Evolutionary conservation across 2,888 invertebrate genomes (phyloP).

Genomic region (Amphipoea oculea): DNA sequence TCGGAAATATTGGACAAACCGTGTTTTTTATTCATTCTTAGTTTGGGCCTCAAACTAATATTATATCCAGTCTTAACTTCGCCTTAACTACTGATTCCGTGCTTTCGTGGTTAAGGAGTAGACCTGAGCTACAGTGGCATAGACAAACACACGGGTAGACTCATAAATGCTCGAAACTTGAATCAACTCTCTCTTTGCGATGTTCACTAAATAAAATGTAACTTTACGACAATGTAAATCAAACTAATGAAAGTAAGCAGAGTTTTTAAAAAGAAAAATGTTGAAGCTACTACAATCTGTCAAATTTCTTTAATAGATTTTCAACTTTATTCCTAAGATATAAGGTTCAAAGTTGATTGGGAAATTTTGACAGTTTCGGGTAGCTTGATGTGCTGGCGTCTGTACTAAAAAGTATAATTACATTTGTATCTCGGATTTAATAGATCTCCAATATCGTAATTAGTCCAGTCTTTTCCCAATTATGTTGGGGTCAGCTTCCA

Average conservation of each 20-base stretch:
- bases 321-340: too few relatives aligned
- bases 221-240: conserved; percentile 1
- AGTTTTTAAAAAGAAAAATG: conserved; percentile 4
- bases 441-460: background rate
- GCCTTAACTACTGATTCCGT: background rate
- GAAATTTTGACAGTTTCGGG: too few relatives aligned
- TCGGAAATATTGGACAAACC: too few relatives aligned
- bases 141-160: background rate
- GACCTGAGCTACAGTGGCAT: background rate
- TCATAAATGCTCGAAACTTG: background rate
- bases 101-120: background rate
- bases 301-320: too few relatives aligned
- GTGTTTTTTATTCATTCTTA: too few relatives aligned
- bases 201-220: conserved; percentile 27
- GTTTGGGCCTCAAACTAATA: background rate
- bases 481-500: background rate
- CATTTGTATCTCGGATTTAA: background rate
- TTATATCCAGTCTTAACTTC: background rate
- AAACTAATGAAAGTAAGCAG: conserved; percentile 44
- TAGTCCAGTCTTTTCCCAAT: background rate
- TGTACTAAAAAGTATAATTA: too few relatives aligned
- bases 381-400: too few relatives aligned
- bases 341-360: too few relatives aligned
- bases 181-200: too few relatives aligned
- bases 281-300: too few relatives aligned